Evolutionary conservation across 2,113 vertebrate genomes (phyloP), one percentile per base, ranked within the genome.

Genomic region (Gila orcuttii): DNA sequence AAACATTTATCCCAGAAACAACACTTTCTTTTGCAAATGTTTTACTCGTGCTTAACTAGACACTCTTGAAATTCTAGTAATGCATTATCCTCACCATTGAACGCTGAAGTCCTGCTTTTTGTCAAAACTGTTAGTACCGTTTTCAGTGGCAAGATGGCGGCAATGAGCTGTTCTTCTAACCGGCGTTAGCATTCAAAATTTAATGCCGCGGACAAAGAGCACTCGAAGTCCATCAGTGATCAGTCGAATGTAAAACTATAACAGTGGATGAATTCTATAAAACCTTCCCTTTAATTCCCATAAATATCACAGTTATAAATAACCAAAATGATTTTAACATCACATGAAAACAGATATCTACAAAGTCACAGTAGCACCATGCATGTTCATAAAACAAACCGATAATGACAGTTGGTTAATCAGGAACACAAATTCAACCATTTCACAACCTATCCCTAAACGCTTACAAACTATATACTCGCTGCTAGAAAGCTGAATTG

Each of bases 251-350:
- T 36, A 13, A 85, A 57, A 25, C n/a, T 39, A 25, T 6, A 62
- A 47, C 28, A 39, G 6, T 13, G 9, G 13, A 75, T 25, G 2
- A 79, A 28, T 60, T 28, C 45, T 68, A 77, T 31, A 86, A 86
- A 86, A 68, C 68, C n/a, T 45, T 87, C 85, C 79, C 66, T 90
- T 90, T 88, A 80, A 79, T 90, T 76, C 31, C 83, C 85, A 86
- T 88, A 79, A 85, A 88, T 86, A 86, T 36, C 21, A 76, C 83
- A 79, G 73, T 83, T 75, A 76, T 75, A 50, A 86, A 88, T 79
- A 81, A 62, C 45, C 25, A 83, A 79, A 15, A 83, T 45, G 0
- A 36, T 50, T 59, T 83, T 10, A 83, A 74, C 68, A 50, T 81
- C 71, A 87, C 31, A 82, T 25, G 50, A 77, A 82, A 76, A 59